Base-by-base conservation (phyloP, 64 coral and sea anemone genomes). In the Pocillopora damicornis region DNA sequence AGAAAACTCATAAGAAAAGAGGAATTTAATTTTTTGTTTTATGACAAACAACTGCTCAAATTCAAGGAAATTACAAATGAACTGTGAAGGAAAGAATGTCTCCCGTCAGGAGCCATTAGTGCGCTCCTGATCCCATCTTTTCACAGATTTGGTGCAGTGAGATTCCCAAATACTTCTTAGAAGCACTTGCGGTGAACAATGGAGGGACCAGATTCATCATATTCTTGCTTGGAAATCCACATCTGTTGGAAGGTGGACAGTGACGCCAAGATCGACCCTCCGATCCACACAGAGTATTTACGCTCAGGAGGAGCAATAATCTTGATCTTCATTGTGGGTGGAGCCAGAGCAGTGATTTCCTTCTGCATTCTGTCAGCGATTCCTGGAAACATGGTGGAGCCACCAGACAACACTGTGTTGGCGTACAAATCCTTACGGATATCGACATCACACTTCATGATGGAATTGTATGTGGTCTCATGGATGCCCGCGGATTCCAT, bases 371-470 rank as follows among this genome's bases (percentile, higher is more conserved):
- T 92, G 74, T 92, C 90, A 72, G 82, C 90, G 38, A 92, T 87
- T 78, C 90, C 88, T 57, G 91, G 92, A 73, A 76, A 94, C 92
- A 94, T 94, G 59, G 92, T 94, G 88, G 92, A 90, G 69, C 92
- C 92, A 86, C 92, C 92, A 82, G 92, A 94, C 71, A 93, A 83
- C 17, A 93, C 91, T 18, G 79, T 89, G 91, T 93, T 93, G 34
- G 91, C 87, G 79, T 93, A 93, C 36, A 93, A 58, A 58, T 93
- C 91, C 89, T 91, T 91, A 35, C 89, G 74, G 80, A 91, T 91
- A 59, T 91, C 89, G 45, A 91, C 89, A 20, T 91, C 89, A 45
- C 89, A 91, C 73, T 91, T 91, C 89, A 91, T 91, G 74, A 91
- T 91, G 6, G 89, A 93, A 59, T 93, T 88, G 59, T 89, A 93